A percentile compares a stretch with the other conserved stretches of the same genome.
Conservation (phyloP, 2,888 invertebrate species). For the Cryptus viduatorius region DNA sequence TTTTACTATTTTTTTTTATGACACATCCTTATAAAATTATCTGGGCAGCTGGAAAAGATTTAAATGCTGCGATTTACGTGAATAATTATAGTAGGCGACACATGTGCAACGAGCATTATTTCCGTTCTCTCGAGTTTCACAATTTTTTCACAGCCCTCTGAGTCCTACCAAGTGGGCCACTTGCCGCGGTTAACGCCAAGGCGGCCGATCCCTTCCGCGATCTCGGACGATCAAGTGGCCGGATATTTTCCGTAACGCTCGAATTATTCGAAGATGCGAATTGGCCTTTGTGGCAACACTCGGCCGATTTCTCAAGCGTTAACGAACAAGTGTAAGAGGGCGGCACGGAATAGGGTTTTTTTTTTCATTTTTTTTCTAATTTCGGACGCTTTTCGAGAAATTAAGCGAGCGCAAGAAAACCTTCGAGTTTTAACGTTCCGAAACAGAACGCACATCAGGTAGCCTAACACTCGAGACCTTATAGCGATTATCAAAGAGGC, state of each 20-base stretch:
- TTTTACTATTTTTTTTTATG: too few relatives aligned
- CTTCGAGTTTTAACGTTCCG: conserved; percentile 44
- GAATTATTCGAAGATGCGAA: conserved; percentile 70
- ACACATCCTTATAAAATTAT: neutral
- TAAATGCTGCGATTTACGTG: neutral
- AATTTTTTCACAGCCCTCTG: conserved; percentile 49
- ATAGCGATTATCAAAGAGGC: conserved; percentile 57
- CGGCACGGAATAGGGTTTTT: neutral
- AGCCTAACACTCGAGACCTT: conserved; percentile 36
- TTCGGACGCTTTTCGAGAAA: conserved; percentile 63
- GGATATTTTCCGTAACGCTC: conserved; percentile 76
- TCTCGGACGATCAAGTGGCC: conserved; percentile 77
- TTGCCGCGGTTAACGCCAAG: conserved; percentile 43
- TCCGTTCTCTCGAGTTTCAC: conserved; percentile 42
- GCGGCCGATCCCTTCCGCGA: conserved; percentile 71
- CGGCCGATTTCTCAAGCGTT: conserved; percentile 52
- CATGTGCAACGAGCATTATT: conserved; percentile 44
- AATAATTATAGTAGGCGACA: conserved; percentile 16
- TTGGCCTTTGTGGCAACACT: conserved; percentile 51
- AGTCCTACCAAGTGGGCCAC: conserved; percentile 6
- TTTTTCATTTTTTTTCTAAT: conserved; percentile 23
- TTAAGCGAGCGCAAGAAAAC: conserved; percentile 67
- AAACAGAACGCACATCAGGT: conserved; percentile 28
- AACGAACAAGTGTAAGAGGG: conserved; percentile 27
- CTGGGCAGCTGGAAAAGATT: too few relatives aligned